A percentile compares a stretch with the other conserved stretches of the same genome.
phyloP scores from a whole-genome alignment of 2,113 vertebrate species.

The Procapra przewalskii region DNA sequence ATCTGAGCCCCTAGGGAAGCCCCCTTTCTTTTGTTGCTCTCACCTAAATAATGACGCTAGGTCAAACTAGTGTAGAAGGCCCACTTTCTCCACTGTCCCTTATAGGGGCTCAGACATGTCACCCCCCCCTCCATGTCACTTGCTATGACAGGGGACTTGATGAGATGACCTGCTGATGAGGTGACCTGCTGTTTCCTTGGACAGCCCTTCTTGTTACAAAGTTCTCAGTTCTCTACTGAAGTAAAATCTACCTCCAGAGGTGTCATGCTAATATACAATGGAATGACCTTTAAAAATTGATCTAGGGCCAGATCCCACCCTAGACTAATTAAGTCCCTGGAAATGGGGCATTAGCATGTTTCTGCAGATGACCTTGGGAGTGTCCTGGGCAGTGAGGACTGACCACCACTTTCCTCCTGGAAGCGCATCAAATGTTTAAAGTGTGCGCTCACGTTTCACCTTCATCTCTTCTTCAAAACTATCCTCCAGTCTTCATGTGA shows the following conservation, averaged over 20 bases:
- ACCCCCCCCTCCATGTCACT: background rate
- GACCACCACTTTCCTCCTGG: background rate
- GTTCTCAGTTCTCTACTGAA: background rate
- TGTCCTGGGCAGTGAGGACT: background rate
- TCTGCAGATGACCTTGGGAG: background rate
- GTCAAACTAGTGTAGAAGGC: background rate
- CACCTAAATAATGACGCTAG: background rate
- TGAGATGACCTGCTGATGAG: no score
- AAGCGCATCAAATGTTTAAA: background rate
- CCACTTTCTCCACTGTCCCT: background rate
- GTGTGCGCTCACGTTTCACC: background rate
- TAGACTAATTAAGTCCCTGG: background rate
- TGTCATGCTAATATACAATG: background rate
- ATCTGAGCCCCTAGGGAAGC: background rate
- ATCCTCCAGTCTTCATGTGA: background rate
- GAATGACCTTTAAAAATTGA: constrained; percentile 47
- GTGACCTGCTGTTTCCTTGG: background rate
- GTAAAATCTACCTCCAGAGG: background rate
- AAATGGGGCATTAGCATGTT: background rate
- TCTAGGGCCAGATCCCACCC: background rate
- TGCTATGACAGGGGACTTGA: background rate
- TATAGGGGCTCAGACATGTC: background rate
- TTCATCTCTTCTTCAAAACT: background rate
- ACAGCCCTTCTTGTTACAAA: background rate
- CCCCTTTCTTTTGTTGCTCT: background rate